Base-by-base conservation (phyloP, 2,797 vertebrate species). In the Australoheros facetus region DNA sequence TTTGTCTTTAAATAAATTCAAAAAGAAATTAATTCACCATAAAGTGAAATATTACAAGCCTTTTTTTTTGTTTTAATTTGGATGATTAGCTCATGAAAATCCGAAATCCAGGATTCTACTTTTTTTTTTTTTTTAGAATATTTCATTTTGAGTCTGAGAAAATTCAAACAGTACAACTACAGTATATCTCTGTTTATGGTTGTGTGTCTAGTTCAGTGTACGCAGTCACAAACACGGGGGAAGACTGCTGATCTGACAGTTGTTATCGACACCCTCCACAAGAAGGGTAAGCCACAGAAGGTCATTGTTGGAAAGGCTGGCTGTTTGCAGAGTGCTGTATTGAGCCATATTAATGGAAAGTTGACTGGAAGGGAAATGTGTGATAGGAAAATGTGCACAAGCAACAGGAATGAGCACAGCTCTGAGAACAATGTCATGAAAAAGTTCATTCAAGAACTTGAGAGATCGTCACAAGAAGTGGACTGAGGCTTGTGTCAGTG, bases 321-420 rank as follows among this genome's bases (percentile, higher is more conserved):
- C 37, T 64, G 21, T 64, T 64, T 42, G 37, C 60, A 64, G 37
- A 64, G 60, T 42, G 60, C 60, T 26, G 60, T 64, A 64, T 64
- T 64, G 60, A 64, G 42, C 60, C 60, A 64, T 64, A 45, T 26
- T 17, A 64, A 64, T 64, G 60, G 60, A 64, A 45, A 17, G 60
- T 64, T 45, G 60, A 64, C 60, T 64, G 14, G 3, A 17, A 39
- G 60, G 60, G 2, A 64, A 45, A 64, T 26, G 60, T 26, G 37
- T 45, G 60, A 37, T 9, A 64, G 60, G 60, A 64, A 64, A 64
- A 45, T 0, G 60, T 26, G 37, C 42, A 64, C 37, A 45, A 45
- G 60, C 60, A 26, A 21, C 42, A 39, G 37, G 4, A 8, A 26
- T 64, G 37, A 64, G 4, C 21, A 11, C 37, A 45, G 60, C 42